phyloP scores from a whole-genome alignment of 2,797 vertebrate genomes.

The Crenuchus spilurus region DNA sequence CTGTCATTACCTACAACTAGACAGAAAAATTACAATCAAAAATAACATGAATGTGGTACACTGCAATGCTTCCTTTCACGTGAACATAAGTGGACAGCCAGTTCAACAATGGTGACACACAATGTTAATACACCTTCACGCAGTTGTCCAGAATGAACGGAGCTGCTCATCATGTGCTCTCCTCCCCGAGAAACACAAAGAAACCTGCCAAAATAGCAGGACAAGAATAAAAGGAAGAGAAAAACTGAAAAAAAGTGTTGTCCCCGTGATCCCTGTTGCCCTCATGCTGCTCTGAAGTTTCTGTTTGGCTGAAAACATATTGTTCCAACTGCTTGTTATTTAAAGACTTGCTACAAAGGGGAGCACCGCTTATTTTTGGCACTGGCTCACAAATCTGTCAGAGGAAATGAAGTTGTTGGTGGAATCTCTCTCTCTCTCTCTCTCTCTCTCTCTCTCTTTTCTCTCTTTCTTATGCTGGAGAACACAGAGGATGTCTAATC shows the following conservation, averaged over 20 bases:
- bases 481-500: conserved; percentile 28
- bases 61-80: conserved; percentile 41
- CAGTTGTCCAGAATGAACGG: conserved; percentile 34
- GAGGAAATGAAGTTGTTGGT: conserved; percentile 69
- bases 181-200: conserved; percentile 42
- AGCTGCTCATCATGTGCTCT: conserved; percentile 31
- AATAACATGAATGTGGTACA: conserved; percentile 9
- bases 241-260: conserved; percentile 21
- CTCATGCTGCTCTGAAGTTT: conserved; percentile 28
- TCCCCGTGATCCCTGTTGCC: conserved; percentile 10
- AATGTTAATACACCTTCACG: conserved; percentile 40
- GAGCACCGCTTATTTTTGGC: conserved; percentile 76
- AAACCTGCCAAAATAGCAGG: conserved; percentile 17
- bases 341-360: conserved; percentile 81
- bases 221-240: conserved; percentile 19
- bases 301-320: conserved; percentile 73
- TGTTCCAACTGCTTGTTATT: conserved; percentile 74
- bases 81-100: conserved; percentile 47
- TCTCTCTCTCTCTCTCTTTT: background rate
- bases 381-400: conserved; percentile 82
- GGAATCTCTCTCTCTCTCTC: conserved; percentile 18
- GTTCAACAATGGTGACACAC: conserved; percentile 47
- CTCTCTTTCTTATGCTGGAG: conserved; percentile 10
- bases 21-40: background rate
- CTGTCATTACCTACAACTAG: background rate